Evolutionary conservation across 2,888 invertebrate species (phyloP).

Genomic region (Sepiola atlantica): DNA sequence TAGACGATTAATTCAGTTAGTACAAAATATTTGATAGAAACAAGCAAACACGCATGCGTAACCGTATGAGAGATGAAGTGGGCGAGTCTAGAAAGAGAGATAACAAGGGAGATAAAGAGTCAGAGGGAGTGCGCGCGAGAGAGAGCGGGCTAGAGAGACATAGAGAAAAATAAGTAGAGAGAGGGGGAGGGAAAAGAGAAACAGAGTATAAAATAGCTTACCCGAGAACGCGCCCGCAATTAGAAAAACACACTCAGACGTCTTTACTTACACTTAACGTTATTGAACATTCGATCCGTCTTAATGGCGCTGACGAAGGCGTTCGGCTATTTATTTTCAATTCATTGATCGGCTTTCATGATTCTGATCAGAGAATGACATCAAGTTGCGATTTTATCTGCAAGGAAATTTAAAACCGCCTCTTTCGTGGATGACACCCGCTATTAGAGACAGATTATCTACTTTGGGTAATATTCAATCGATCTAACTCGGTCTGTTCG

Average conservation of each 20-base stretch:
- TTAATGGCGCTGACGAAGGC: background rate
- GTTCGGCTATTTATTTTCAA: constrained; percentile 1
- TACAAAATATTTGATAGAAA: no score
- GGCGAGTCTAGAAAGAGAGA: no score
- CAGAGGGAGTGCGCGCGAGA: no score
- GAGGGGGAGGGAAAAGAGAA: no score
- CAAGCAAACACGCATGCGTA: no score
- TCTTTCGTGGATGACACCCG: background rate
- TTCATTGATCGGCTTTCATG: background rate
- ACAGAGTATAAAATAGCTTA: background rate
- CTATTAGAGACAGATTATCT: constrained; percentile 12
- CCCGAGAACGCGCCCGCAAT: background rate
- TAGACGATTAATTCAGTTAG: no score
- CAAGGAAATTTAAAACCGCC: background rate
- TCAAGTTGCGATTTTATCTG: constrained; percentile 6
- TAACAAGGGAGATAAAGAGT: no score
- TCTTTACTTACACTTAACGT: background rate
- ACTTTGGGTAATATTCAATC: background rate
- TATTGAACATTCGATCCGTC: background rate
- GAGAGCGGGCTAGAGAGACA: no score
- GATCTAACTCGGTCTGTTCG: background rate
- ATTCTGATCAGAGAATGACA: background rate
- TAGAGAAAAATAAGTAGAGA: no score
- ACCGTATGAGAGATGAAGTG: no score
- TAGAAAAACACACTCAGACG: background rate